Evolutionary conservation across 2,888 invertebrate genomes (phyloP).

Genomic region (Sesia bembeciformis): DNA sequence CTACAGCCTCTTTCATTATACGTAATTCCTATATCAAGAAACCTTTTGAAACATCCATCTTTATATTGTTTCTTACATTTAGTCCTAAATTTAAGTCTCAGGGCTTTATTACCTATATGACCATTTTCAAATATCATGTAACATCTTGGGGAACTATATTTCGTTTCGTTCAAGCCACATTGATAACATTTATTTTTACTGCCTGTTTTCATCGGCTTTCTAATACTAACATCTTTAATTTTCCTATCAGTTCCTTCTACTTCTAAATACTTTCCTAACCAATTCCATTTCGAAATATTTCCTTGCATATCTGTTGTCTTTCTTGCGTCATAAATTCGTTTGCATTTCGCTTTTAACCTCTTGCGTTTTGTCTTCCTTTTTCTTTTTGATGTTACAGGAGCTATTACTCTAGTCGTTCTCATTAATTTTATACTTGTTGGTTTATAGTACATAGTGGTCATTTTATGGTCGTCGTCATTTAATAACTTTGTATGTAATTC

Average conservation of each 20-base stretch:
- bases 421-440: too few species aligned
- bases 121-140: slow-evolving; percentile 10
- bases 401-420: too few species aligned
- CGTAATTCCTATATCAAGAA: slow-evolving; percentile 21
- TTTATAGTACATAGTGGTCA: too few species aligned
- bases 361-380: too few species aligned
- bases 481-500: too few species aligned
- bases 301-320: neutral
- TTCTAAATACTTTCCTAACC: too few species aligned
- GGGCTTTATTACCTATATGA: neutral
- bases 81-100: slow-evolving; percentile 3
- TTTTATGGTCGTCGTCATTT: too few species aligned
- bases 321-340: neutral
- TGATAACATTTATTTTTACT: slow-evolving; percentile 15
- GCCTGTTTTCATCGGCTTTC: too few species aligned
- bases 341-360: too few species aligned
- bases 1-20: slow-evolving; percentile 39
- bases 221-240: too few species aligned
- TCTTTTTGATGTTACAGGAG: too few species aligned
- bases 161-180: slow-evolving; percentile 20
- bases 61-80: slow-evolving; percentile 6
- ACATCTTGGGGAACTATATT: slow-evolving; percentile 15
- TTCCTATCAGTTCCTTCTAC: too few species aligned
- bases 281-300: neutral
- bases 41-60: slow-evolving; percentile 28